These are phyloP conservation scores for Pseudeuparius sepicola DNA, from an alignment of 2,888 invertebrate genomes.

Conservation along the genomic window DNA sequence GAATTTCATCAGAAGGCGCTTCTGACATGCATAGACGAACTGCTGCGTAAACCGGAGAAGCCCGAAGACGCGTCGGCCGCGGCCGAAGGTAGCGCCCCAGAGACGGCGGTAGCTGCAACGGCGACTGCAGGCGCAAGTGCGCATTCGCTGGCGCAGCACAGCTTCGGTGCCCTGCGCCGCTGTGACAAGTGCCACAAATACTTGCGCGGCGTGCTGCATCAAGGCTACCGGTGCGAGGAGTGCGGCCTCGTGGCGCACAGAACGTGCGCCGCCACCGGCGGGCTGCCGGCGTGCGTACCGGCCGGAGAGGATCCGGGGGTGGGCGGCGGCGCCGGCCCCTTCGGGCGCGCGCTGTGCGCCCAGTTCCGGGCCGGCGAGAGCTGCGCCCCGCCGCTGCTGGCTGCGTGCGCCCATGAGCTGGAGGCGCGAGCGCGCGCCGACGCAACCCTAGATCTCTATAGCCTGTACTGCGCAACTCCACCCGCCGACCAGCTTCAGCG, in stretches of 20 bases:
- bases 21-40: constrained; percentile 56
- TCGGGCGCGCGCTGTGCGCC: constrained; percentile 52
- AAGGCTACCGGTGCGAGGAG: constrained; percentile 62
- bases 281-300: constrained; percentile 42
- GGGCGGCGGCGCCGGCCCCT: too few species aligned
- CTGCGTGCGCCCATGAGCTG: constrained; percentile 50
- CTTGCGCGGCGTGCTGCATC: constrained; percentile 57
- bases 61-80: constrained; percentile 16
- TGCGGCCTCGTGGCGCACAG: constrained; percentile 63
- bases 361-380: constrained; percentile 49
- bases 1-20: constrained; percentile 62
- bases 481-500: constrained; percentile 49
- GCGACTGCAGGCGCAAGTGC: constrained; percentile 21
- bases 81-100: too few species aligned
- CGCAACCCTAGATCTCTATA: constrained; percentile 50
- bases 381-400: constrained; percentile 45
- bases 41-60: constrained; percentile 39
- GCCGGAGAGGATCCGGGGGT: constrained; percentile 29
- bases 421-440: constrained; percentile 46
- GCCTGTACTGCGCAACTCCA: constrained; percentile 54
- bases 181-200: constrained; percentile 67
- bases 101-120: too few species aligned
- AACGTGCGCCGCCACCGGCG: constrained; percentile 56
- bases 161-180: constrained; percentile 55
- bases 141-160: constrained; percentile 50